phyloP scores from a whole-genome alignment of 2,797 vertebrate genomes.

The Megalops cyprinoides region DNA sequence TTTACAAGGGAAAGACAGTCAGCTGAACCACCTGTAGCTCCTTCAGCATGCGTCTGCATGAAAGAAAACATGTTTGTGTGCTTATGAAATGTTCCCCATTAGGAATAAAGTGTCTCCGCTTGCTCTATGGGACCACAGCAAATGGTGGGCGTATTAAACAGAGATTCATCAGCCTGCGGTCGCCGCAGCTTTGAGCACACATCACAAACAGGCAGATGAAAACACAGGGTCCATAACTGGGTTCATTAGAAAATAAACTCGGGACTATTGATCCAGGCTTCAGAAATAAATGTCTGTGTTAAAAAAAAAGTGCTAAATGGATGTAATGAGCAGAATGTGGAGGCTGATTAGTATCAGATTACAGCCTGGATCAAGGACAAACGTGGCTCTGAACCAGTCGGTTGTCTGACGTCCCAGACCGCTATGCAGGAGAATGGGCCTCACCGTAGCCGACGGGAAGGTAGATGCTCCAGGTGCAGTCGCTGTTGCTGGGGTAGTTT shows the following conservation, averaged over 20 bases:
- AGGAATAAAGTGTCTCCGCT: constrained; percentile 23
- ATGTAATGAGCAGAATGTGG: not conserved
- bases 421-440: constrained; percentile 41
- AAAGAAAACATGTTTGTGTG: not conserved
- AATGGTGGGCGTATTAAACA: not conserved
- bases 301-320: not conserved
- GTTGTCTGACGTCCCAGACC: not conserved
- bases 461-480: constrained; percentile 95
- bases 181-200: not conserved
- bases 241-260: constrained; percentile 11
- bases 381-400: not conserved
- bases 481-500: constrained; percentile 97
- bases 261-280: not conserved
- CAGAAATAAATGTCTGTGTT: not conserved
- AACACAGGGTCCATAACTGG: too few species aligned
- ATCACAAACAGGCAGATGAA: constrained; percentile 4
- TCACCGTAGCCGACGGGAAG: constrained; percentile 94
- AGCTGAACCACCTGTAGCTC: not conserved
- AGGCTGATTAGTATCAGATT: not conserved
- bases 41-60: not conserved
- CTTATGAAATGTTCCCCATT: not conserved
- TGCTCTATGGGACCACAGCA: not conserved
- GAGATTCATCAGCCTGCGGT: constrained; percentile 6
- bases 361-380: not conserved
- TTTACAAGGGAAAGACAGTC: not conserved